These are phyloP conservation scores for Strix uralensis DNA, from an alignment of 2,113 vertebrate genomes.

Conservation along the genomic window DNA sequence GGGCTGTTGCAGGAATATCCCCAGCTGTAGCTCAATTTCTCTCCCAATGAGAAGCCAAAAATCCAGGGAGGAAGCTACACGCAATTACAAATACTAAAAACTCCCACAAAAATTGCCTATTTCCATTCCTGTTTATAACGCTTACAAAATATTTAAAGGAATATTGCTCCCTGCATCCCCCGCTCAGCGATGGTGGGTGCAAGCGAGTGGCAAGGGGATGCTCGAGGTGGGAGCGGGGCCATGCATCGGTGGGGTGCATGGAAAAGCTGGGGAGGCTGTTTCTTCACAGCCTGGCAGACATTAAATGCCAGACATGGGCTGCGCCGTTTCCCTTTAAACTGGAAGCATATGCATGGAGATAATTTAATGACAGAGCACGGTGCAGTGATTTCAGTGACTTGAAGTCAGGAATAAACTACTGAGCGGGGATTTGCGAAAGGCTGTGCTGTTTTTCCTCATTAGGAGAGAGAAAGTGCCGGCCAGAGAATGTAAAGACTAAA, in stretches of 20 bases:
- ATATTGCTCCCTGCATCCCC: background rate
- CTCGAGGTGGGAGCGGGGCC: background rate
- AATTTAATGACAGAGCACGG: background rate
- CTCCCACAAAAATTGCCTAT: background rate
- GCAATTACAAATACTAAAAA: background rate
- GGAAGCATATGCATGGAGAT: background rate
- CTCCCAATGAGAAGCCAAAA: background rate
- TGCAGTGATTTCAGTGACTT: background rate
- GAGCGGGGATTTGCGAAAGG: background rate
- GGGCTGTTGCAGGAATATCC: background rate
- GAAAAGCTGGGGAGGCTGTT: background rate
- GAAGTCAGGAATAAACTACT: background rate
- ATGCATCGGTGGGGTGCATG: rapidly evolving
- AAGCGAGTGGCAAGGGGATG: background rate
- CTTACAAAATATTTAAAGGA: background rate
- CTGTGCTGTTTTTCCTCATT: background rate
- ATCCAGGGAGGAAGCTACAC: background rate
- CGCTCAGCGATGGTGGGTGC: rapidly evolving
- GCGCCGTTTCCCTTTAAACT: background rate
- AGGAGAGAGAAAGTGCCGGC: background rate
- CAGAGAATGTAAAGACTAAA: background rate
- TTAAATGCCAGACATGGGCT: background rate
- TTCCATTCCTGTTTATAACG: rapidly evolving
- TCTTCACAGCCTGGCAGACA: background rate
- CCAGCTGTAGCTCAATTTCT: background rate